phyloP scores from a whole-genome alignment of 2,888 invertebrate genomes.

The Ametastegia equiseti region DNA sequence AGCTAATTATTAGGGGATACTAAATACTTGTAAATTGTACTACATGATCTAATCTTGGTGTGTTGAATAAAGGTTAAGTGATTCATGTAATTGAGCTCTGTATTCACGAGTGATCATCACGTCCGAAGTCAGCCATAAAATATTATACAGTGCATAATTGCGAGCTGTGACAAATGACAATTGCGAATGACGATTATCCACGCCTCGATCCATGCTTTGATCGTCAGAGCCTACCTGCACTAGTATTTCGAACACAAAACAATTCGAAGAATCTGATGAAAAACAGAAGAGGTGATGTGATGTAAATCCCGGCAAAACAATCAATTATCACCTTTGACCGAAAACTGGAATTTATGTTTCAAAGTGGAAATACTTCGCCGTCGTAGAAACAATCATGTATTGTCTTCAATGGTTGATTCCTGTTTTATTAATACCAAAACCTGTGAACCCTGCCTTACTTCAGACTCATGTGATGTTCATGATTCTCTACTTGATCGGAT shows the following conservation, averaged over 20 bases:
- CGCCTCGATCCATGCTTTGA: not conserved
- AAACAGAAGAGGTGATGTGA: not conserved
- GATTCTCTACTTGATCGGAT: conserved; percentile 96
- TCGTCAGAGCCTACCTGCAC: too few species aligned
- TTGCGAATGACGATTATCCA: conserved; percentile 6
- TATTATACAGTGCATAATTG: conserved; percentile 4
- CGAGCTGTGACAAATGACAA: conserved; percentile 19
- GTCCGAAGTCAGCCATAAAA: conserved; percentile 31
- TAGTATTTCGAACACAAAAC: too few species aligned
- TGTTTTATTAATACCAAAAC: conserved; percentile 97
- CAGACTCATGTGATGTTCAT: conserved; percentile 99
- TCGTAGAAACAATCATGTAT: conserved; percentile 83
- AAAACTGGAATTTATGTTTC: conserved; percentile 11
- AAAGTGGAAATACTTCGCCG: not conserved
- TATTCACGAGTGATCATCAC: not conserved
- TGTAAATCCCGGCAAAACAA: conserved; percentile 3
- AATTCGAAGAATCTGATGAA: not conserved
- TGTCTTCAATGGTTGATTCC: conserved; percentile 98
- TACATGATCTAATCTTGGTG: not conserved
- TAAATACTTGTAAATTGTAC: not conserved
- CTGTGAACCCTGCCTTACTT: conserved; percentile 96
- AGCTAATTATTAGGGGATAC: not conserved
- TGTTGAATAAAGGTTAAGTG: not conserved
- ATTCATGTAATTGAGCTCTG: not conserved
- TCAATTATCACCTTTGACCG: not conserved